Evolutionary conservation across 1,140 invertebrate genomes (phyloP), one percentile per base, ranked within the genome.

Genomic region (Hypothenemus hampei): DNA sequence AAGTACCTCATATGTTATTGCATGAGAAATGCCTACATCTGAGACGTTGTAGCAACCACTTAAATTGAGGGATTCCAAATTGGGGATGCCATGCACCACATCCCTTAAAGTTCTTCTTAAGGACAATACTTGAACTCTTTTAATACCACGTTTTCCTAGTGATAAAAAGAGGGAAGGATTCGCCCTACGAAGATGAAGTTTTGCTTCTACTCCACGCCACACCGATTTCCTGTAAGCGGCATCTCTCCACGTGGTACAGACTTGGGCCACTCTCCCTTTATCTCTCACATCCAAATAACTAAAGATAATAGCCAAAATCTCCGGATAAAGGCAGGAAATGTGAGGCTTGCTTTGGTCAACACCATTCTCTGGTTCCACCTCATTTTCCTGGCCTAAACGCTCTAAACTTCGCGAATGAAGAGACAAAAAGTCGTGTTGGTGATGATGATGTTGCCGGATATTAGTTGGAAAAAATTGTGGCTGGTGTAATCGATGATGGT

Each of bases 21-120:
- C 91, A 60, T 87, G 86, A 5, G 81, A 82, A 26, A 97, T 73
- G n/a, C 87, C 87, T 6, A 78, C 71, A 66, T 88, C 84, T 18
- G 89, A 91, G 18, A 97, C 82, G 70, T 91, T 94, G 74, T 91
- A 97, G 71, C 93, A 97, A 8, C 93, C 93, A 64, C 87, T 91
- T 4, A 97, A 75, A 65, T 92, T 95, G 37, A 97, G 77, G 18
- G 89, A 86, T 61, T 90, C 88, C 21, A 97, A 72, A 61, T 90
- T 87, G 4, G 90, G 89, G 19, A 97, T 81, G 6, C 90, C 87
- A 22, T 83, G 80, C 16, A 95, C 82, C 15, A 96, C 86, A 67
- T 96, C 92, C 56, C 88, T 78, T 15, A 96, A 75, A n/a, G 87
- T 87, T 36, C 89, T 75, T 33, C 87, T 75, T 31, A 96, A 73